Evolutionary conservation across 2,797 vertebrate species (phyloP).

Genomic region (Pteropus rufus): DNA sequence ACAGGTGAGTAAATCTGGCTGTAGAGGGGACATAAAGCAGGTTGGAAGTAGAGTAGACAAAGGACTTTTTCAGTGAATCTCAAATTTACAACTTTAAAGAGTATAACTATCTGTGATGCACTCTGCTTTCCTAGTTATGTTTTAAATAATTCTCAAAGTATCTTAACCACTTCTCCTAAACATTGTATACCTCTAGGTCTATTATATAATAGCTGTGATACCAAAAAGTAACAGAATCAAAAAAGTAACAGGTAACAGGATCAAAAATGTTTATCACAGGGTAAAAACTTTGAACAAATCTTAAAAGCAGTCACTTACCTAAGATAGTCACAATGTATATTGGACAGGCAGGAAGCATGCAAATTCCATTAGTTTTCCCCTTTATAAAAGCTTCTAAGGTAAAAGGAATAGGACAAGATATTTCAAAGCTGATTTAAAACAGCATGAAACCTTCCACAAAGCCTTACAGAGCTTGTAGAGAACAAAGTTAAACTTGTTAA

Average conservation of each 20-base stretch:
- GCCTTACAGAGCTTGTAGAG: neutral
- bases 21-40: neutral
- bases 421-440: conserved; percentile 27
- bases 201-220: neutral
- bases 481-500: conserved; percentile 4
- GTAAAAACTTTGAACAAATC: neutral
- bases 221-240: neutral
- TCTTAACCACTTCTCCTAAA: neutral
- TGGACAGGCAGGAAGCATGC: neutral
- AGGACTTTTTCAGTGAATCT: neutral
- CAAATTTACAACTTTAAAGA: neutral
- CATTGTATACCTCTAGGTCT: neutral
- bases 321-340: neutral
- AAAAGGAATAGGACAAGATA: neutral
- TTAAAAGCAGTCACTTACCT: neutral
- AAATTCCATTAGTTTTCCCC: neutral
- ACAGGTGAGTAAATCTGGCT: neutral
- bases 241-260: neutral
- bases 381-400: neutral
- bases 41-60: neutral
- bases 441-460: neutral
- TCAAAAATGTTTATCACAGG: neutral
- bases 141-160: neutral
- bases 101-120: neutral
- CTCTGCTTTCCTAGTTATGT: neutral